These are phyloP conservation scores for Lutjanus erythropterus DNA, from an alignment of 2,113 vertebrate species.

Conservation along the genomic window DNA sequence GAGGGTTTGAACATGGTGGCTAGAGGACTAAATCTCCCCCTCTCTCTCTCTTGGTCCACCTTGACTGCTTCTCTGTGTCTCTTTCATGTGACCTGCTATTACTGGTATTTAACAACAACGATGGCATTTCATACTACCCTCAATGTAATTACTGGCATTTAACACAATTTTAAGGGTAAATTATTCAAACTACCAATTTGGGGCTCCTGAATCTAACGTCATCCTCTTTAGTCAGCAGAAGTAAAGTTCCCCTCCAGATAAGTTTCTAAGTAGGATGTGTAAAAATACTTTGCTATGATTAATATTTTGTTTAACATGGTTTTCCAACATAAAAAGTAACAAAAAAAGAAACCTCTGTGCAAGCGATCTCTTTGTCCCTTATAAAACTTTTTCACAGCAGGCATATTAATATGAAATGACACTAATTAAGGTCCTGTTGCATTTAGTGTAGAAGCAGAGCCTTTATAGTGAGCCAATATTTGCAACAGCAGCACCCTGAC, in stretches of 20 bases:
- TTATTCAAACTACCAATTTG: background rate
- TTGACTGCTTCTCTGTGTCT: constrained; percentile 2
- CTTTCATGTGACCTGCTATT: constrained; percentile 10
- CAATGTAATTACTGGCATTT: constrained; percentile 14
- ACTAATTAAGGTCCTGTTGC: too few relatives aligned
- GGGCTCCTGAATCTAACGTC: background rate
- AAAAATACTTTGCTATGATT: too few relatives aligned
- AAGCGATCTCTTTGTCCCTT: too few relatives aligned
- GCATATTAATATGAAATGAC: too few relatives aligned
- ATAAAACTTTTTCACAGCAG: too few relatives aligned
- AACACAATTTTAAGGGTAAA: background rate
- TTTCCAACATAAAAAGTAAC: too few relatives aligned
- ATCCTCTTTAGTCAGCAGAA: background rate
- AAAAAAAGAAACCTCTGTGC: too few relatives aligned
- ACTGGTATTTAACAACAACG: constrained; percentile 9
- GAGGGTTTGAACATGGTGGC: constrained; percentile 40
- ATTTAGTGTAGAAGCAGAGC: too few relatives aligned
- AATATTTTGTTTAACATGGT: background rate
- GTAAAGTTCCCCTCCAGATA: too few relatives aligned
- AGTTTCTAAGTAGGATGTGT: too few relatives aligned
- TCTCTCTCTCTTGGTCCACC: constrained; percentile 6
- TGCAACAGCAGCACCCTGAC: too few relatives aligned
- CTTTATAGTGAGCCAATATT: too few relatives aligned
- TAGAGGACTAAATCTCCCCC: constrained; percentile 6
- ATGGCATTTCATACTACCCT: constrained; percentile 8